Base-by-base conservation (phyloP, 2,113 vertebrate genomes). In the Shinisaurus crocodilurus region DNA sequence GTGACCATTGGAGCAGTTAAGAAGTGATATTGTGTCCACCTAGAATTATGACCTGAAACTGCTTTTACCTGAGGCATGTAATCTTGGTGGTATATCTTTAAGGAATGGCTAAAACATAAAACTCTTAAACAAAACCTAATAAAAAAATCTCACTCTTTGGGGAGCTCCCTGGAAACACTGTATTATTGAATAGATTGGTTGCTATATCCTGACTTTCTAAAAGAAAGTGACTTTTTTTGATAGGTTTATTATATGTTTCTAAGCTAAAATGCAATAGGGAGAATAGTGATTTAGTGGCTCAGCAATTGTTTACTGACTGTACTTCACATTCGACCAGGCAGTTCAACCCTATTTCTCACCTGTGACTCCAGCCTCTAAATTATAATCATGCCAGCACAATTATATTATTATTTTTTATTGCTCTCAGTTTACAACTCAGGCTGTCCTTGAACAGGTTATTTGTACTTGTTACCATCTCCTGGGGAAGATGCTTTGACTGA, bases 401-500 rank as follows among this genome's bases (percentile, higher is more conserved):
- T 95, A 93, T 95, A 96, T 95, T 94, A 95, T 97, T 97, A 94
- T 95, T 95, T 97, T 96, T 96, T 95, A 96, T 95, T 95, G 93
- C 89, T 93, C 87, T 94, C 95, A 89, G 85, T 97, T 96, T 97
- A 97, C 95, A 96, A 69, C 93, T 94, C 89, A 93, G 82, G 60
- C 92, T 96, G 95, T 96, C 96, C 97, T 97, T 96, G 95, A 96
- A 95, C 94, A 91, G 54, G 48, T 82, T 93, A 82, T 72, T 48
- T 89, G 90, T 94, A 90, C 96, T 95, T 95, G 93, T 94, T 95
- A 91, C 87, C 91, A 57, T 94, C 89, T 96, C 94, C 95, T 90
- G 70, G 89, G 95, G 94, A 94, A 97, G 92, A 91, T 92, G 95
- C 96, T 95, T 96, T 96, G 88, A 95, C 95, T 92, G 50, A 92